Conservation (phyloP, 2,888 invertebrate genomes). For the Hermodice carunculata region DNA sequence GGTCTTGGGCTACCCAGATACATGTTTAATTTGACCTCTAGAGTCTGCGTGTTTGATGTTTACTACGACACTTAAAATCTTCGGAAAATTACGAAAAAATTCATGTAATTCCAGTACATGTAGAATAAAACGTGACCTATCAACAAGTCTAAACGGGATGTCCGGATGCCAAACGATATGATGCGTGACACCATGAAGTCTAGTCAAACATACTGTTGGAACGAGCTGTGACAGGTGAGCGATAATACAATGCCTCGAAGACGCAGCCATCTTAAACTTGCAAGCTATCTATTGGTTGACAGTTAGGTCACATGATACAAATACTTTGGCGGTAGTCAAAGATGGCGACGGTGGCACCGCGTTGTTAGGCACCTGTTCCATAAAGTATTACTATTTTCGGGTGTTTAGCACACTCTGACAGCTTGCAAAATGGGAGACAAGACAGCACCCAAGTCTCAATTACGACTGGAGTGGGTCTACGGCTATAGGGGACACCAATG, state of each 20-base stretch:
- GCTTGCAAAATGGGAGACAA: constrained; percentile 32
- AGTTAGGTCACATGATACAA: constrained; percentile 1
- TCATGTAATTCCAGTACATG: no score
- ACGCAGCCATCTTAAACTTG: neutral
- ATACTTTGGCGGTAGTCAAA: constrained; percentile 12
- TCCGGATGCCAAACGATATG: no score
- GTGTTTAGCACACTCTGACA: neutral
- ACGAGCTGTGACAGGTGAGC: no score
- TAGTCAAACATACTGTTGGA: no score
- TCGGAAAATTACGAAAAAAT: no score
- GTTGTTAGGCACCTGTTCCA: constrained; percentile 3
- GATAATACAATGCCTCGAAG: neutral
- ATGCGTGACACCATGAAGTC: no score
- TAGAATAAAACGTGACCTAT: no score
- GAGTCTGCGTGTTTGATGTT: no score
- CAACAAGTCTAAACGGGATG: no score
- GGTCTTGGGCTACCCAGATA: no score
- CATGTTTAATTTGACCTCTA: no score
- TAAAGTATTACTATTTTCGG: neutral
- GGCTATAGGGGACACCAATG: constrained; percentile 71
- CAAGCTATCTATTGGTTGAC: neutral
- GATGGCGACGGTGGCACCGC: constrained; percentile 14
- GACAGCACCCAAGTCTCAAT: constrained; percentile 62
- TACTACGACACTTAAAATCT: no score
- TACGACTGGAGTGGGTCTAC: constrained; percentile 70